Base-by-base conservation (phyloP, 2,797 vertebrate species). In the Chelidonichthys spinosus region DNA sequence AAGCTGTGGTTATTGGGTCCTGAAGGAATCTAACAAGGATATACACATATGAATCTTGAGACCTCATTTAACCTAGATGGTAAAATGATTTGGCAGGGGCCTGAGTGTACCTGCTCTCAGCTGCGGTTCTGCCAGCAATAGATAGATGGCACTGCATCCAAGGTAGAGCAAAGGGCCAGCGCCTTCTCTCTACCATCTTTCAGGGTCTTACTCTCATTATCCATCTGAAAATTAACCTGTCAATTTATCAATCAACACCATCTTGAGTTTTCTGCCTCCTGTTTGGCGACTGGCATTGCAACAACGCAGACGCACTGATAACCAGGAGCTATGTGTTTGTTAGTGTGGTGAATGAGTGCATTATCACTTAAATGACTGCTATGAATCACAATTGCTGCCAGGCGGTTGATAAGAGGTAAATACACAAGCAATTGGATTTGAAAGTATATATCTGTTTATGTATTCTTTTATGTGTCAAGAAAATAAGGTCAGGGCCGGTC, bases 221-320 rank as follows among this genome's bases (percentile, higher is more conserved):
- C 96, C 95, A 94, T 96, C 96, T 92, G 96, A 97, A 99, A 98
- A 99, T 99, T 97, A 98, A 99, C 97, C 97, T 98, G 97, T 99
- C 97, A 98, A 97, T 99, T 98, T 99, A 98, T 99, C 98, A 98
- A 98, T 98, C 97, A 98, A 96, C 96, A 96, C 96, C 96, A 98
- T 97, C 97, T 97, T 96, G 95, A 95, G 96, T 96, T 96, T 91
- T 95, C 94, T 95, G 96, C 94, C 92, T 94, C 86, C 90, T 92
- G 90, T 93, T 93, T 92, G 94, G 94, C 93, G 94, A 95, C 95
- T 92, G 86, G 95, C 94, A 90, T 95, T 91, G 94, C 95, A 80
- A 93, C 90, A 93, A 95, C 94, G 95, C 96, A 93, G 95, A 96
- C 96, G 95, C 94, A 92, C 95, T 95, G 97, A 98, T 98, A 98